Conservation (phyloP, 2,113 vertebrate species). For the Meleagris gallopavo region DNA sequence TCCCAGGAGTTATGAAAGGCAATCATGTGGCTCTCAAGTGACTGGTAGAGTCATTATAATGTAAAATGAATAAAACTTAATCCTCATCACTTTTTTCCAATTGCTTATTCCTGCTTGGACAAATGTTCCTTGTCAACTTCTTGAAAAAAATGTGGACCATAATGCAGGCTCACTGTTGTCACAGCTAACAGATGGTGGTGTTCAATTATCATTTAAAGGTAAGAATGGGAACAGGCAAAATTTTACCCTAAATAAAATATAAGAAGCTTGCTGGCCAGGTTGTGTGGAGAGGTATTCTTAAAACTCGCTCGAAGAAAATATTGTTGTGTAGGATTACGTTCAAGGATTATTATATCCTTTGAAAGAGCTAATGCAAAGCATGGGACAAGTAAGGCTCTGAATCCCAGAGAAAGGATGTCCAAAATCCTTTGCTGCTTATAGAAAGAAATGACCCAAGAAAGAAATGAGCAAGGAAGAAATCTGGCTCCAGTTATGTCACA, state of each 20-base stretch:
- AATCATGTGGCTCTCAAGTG: constrained; percentile 34
- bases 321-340: neutral
- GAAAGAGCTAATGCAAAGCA: neutral
- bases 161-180: neutral
- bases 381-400: neutral
- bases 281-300: neutral
- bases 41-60: constrained; percentile 55
- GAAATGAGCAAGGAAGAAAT: neutral
- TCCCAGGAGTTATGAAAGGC: constrained; percentile 54
- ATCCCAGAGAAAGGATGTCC: neutral
- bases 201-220: neutral
- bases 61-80: constrained; percentile 60
- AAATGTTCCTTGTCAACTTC: constrained; percentile 41
- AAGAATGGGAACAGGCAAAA: neutral
- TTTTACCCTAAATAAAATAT: neutral
- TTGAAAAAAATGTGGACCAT: constrained; percentile 27
- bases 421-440: neutral
- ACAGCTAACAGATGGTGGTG: neutral
- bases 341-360: neutral
- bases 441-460: neutral
- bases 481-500: neutral
- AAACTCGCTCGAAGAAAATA: neutral
- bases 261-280: neutral
- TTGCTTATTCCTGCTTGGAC: neutral
- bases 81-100: constrained; percentile 29